Percentiles rank a stretch among this genome's conserved stretches.
Conservation (phyloP, 2,113 vertebrate species). For the Otolemur garnettii region DNA sequence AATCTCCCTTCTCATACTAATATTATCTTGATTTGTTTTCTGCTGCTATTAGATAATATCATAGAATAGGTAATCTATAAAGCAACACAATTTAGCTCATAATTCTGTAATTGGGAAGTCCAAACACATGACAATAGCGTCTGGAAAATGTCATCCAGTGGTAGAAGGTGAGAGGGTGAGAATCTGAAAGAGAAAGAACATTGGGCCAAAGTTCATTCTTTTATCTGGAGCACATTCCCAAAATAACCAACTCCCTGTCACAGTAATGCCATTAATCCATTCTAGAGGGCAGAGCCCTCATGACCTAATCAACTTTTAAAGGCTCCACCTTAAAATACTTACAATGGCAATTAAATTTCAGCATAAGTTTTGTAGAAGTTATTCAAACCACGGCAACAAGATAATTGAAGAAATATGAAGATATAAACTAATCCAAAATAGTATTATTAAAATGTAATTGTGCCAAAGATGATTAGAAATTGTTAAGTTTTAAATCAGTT, state of each 20-base stretch:
- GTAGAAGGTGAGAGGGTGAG: background rate
- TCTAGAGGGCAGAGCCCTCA: background rate
- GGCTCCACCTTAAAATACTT: background rate
- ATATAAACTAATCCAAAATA: background rate
- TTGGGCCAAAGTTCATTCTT: background rate
- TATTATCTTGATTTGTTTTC: background rate
- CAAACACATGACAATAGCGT: background rate
- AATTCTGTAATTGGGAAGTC: background rate
- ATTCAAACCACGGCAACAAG: background rate
- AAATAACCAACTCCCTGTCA: background rate
- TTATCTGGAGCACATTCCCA: background rate
- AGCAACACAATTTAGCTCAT: background rate
- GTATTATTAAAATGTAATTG: background rate
- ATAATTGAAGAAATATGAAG: background rate
- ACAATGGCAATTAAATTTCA: background rate
- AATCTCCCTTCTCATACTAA: background rate
- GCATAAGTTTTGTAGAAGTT: background rate
- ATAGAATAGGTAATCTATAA: background rate
- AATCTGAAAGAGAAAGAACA: background rate
- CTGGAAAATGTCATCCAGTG: background rate
- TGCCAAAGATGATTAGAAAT: background rate
- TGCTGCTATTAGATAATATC: background rate
- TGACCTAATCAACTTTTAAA: background rate
- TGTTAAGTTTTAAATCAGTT: background rate
- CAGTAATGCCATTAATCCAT: background rate